Base-by-base conservation (phyloP, 2,113 vertebrate species). In the Osmerus mordax region DNA sequence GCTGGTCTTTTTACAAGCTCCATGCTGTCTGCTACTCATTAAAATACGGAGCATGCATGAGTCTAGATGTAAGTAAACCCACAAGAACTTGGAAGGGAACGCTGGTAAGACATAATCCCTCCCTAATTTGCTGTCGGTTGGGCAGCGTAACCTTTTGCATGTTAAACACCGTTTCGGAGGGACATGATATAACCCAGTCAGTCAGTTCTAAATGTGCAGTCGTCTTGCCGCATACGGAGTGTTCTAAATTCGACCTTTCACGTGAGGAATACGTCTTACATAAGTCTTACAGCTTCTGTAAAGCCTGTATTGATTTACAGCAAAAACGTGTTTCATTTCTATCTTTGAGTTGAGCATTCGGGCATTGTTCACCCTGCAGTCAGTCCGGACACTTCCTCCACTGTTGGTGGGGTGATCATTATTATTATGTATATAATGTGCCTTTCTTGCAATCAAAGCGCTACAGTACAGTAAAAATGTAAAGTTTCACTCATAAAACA, bases 1-100 rank as follows among this genome's bases (percentile, higher is more conserved):
- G 85, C 85, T 73, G 75, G 79, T 77, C 79, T 80, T 81, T 79
- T 82, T 83, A 87, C 77, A 86, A 88, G 86, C 83, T 83, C 78
- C 83, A 86, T 78, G 72, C 76, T 88, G 85, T 84, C 88, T 91
- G 86, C 76, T 85, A 66, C 78, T 87, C 80, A 87, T 91, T 90
- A 90, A 85, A 88, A 88, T 84, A 87, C 85, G 75, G 77, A 87
- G 76, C 70, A 78, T 74, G 80, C 81, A 86, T 80, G 83, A 85
- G 69, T 74, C n/a, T 28, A 83, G 84, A 85, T 77, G 67, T 62
- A 72, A 83, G 83, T 70, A 79, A 89, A 87, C 71, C 89, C 81
- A 78, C 86, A 83, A 83, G 76, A 77, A 83, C 78, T 84, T 90
- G 89, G 87, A 89, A 63, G 75, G 70, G 25, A 86, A 84, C 80